Evolutionary conservation across 2,797 vertebrate genomes (phyloP).

Genomic region (Coendou prehensilis): DNA sequence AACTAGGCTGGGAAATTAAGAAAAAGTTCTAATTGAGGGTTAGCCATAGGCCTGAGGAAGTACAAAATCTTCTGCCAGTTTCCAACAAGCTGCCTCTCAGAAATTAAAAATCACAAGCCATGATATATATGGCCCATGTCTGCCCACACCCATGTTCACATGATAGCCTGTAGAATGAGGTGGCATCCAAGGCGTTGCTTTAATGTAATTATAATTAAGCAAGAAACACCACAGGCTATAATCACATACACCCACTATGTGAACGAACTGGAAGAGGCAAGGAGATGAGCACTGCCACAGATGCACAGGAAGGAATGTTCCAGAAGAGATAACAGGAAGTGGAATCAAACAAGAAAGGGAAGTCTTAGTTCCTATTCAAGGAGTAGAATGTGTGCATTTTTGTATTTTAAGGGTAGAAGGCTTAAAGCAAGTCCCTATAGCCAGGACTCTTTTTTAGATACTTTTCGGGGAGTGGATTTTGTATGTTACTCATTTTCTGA

Average conservation of each 20-base stretch:
- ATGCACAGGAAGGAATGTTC: conserved; percentile 59
- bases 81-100: conserved; percentile 50
- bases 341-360: background rate
- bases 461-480: background rate
- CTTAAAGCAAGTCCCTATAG: background rate
- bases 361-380: background rate
- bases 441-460: background rate
- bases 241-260: conserved; percentile 35
- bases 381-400: background rate
- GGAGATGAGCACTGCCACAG: background rate
- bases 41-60: conserved; percentile 54
- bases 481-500: conserved; percentile 45
- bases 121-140: background rate
- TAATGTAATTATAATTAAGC: conserved; percentile 75
- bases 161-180: conserved; percentile 28
- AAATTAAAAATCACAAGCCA: conserved; percentile 59
- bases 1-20: conserved; percentile 65
- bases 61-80: background rate
- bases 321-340: conserved; percentile 44
- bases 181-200: conserved; percentile 23
- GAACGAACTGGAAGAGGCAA: conserved; percentile 26
- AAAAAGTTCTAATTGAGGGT: conserved; percentile 57
- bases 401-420: background rate
- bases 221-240: conserved; percentile 68
- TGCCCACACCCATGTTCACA: background rate